Base-by-base conservation (phyloP, 2,797 vertebrate genomes). In the Xenopus petersii region DNA sequence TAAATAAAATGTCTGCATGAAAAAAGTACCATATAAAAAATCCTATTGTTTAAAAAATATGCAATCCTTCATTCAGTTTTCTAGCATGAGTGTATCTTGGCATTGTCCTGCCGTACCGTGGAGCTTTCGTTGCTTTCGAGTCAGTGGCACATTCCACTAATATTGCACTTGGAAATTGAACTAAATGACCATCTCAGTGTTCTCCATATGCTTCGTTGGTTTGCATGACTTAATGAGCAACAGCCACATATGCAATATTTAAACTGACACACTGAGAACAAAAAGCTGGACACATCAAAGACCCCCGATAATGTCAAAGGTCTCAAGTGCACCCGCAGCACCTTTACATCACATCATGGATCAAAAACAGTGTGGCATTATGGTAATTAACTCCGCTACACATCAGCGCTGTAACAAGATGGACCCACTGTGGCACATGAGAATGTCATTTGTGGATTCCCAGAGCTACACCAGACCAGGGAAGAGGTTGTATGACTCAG, bases 1-100 rank as follows among this genome's bases (percentile, higher is more conserved):
- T 91, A 91, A 93, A 92, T 91, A 89, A 87, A 91, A 90, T 85
- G 86, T 88, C 89, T 86, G 89, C 88, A 92, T 91, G 90, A 89
- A 90, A 92, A 92, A 66, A 55, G 61, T 73, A 55, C 30, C 67
- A 74, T 74, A 79, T 78, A 78, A 78, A 79, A 69, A 74, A 92
- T 91, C 91, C 89, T 89, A 87, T 90, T 88, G 84, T 85, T 80
- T 90, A 91, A 91, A 91, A 92, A 93, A 93, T 92, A 93, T 89
- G 88, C 89, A 90, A 91, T 88, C 88, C 89, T 88, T 92, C 86
- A 87, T 86, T 82, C 84, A 86, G 83, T 84, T 86, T 89, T 85
- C 86, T 84, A 86, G 85, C 85, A 88, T 90, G 85, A 89, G 88
- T 86, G 86, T 88, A 86, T 89, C 55, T 89, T 91, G 91, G 90